These are phyloP conservation scores for Protonibea diacanthus DNA, from an alignment of 2,797 vertebrate species.

Conservation along the genomic window DNA sequence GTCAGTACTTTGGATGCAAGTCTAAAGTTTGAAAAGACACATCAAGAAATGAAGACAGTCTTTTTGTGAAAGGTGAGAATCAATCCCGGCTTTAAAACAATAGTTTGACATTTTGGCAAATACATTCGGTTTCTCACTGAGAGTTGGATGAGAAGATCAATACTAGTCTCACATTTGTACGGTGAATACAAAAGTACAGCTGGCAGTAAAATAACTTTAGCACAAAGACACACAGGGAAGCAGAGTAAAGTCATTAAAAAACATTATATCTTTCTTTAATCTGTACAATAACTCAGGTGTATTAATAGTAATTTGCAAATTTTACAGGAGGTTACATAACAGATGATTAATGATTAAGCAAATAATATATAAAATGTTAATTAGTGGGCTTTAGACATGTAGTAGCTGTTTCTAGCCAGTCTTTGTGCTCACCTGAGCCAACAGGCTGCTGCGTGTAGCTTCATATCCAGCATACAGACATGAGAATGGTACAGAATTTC, in stretches of 20 bases:
- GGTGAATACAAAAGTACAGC: background rate
- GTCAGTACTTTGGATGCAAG: slow-evolving; percentile 7
- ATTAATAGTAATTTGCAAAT: background rate
- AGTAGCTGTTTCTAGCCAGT: background rate
- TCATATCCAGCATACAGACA: slow-evolving; percentile 1
- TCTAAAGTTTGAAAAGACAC: slow-evolving; percentile 4
- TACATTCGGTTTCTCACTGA: background rate
- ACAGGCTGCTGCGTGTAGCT: background rate
- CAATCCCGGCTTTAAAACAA: background rate
- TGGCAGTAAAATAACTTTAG: background rate
- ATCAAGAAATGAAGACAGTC: background rate
- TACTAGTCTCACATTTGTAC: background rate
- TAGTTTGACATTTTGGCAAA: background rate
- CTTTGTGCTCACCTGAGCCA: slow-evolving; percentile 2
- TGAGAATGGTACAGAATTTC: background rate
- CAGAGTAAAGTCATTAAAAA: background rate
- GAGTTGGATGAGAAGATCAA: background rate
- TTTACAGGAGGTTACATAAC: too few species aligned
- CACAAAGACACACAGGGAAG: background rate
- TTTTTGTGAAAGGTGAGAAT: background rate
- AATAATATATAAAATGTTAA: background rate
- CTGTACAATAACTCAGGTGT: background rate
- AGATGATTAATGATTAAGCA: background rate
- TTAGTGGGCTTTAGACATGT: background rate
- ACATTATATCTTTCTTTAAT: background rate